Percentiles rank a stretch among this genome's conserved stretches.
Conservation (phyloP, 53 echinoderm and acorn worm genomes). For the Stichopus horrens region DNA sequence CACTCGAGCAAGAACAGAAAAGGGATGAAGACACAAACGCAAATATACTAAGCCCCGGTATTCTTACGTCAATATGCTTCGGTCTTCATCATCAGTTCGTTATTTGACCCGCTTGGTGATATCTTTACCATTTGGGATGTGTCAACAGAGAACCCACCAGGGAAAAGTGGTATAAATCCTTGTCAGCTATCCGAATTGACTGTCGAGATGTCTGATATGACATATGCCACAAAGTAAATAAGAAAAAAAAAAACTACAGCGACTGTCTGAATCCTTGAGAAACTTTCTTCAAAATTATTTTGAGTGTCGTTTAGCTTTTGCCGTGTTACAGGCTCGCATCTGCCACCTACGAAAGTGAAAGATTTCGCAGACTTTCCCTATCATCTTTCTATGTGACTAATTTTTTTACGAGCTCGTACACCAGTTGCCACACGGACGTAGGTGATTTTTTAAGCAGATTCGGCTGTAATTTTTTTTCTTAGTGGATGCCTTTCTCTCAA, state of each 20-base stretch:
- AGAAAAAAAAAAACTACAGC: neutral
- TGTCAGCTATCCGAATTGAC: neutral
- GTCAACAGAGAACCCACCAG: neutral
- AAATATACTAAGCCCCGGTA: neutral
- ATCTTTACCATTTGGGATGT: neutral
- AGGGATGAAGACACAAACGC: no score
- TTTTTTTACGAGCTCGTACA: no score
- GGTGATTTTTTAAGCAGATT: no score
- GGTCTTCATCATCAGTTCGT: neutral
- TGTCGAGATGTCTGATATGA: neutral
- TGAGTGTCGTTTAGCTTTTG: neutral
- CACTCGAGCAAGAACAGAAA: no score
- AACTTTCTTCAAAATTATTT: neutral
- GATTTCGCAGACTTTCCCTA: no score
- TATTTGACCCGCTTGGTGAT: neutral
- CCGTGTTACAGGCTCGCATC: no score
- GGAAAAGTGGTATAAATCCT: neutral
- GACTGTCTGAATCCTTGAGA: neutral
- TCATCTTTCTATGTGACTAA: no score
- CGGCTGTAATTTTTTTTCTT: no score
- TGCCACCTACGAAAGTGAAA: no score
- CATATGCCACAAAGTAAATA: neutral
- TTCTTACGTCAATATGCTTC: conserved; percentile 1
- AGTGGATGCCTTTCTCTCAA: no score
- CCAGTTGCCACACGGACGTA: no score